Base-by-base conservation (phyloP, 2,888 invertebrate species). In the Pristionchus japonicus region DNA sequence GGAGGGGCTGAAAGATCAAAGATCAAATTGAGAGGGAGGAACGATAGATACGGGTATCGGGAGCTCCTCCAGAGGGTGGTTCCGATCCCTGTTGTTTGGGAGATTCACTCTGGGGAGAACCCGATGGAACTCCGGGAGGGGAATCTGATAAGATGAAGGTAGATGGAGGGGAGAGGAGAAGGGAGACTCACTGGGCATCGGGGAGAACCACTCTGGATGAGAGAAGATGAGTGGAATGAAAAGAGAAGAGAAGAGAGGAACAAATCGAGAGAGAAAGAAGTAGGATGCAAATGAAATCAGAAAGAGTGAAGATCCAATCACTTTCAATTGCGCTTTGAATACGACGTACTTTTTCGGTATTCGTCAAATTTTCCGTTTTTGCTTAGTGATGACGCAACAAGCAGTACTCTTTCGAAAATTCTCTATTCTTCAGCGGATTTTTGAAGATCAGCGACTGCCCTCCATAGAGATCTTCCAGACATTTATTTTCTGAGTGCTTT, bases 1-100 rank as follows among this genome's bases (percentile, higher is more conserved):
- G 43, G 85, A 27, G 52, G 82, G 20, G 23, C 82, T 83, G 34
- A 83, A 34, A 83, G 82, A 83, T 83, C 49, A 83, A 83, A 83
- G 82, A 83, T 52, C 82, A 83, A 20, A 31, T 20, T 20, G 34
- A 52, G 37, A 34, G n/a, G 9, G 27, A 43, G 13, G 34, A 20
- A 77, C 3, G 77, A n/a, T 23, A 27, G 27, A 27, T 47, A n/a
- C 23, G 43, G 11, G 43, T 27, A 77, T 40, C 43, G 13, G 77
- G 77, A 77, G 77, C n/a, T 27, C 77, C 77, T 52, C 52, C 52
- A 80, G 80, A 47, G n/a, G 80, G 27, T 47, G 43, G 47, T 17
- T 70, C 70, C 3, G 61, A 64, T 37, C 70, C 43, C 37, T 83
- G 57, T 47, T n/a, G 80, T 80, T 37, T 77, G 20, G 82, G 82